Percentiles rank a stretch among this genome's conserved stretches.
Evolutionary conservation across 1,140 invertebrate species (phyloP).

Genomic region (Steinernema feltiae): DNA sequence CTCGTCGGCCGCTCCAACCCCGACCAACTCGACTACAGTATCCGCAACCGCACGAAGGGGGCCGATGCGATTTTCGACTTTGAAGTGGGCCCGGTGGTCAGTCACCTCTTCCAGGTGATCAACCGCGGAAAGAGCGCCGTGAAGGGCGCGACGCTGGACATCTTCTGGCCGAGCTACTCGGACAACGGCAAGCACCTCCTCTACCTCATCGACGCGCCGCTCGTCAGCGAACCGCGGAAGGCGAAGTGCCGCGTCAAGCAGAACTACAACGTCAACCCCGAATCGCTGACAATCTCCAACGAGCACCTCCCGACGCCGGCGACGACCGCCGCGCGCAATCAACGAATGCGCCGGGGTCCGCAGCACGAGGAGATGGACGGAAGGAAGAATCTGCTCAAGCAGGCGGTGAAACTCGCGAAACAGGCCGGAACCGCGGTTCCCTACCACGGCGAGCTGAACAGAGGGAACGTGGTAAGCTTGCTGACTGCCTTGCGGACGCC

Average conservation of each 20-base stretch:
- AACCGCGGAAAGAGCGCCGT: conserved; percentile 53
- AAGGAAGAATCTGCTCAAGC: conserved; percentile 27
- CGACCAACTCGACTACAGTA: conserved; percentile 51
- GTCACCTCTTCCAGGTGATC: conserved; percentile 50
- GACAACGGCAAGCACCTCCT: conserved; percentile 52
- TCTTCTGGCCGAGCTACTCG: conserved; percentile 55
- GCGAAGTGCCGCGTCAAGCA: conserved; percentile 52
- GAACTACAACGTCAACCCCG: conserved; percentile 51
- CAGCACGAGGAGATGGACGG: conserved; percentile 25
- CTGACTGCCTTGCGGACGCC: too few species aligned
- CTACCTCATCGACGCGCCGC: conserved; percentile 55
- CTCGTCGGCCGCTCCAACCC: conserved; percentile 48
- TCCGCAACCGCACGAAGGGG: conserved; percentile 46
- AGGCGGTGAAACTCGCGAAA: conserved; percentile 50
- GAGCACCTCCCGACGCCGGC: conserved; percentile 47
- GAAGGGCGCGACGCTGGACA: conserved; percentile 50
- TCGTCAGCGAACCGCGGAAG: conserved; percentile 48
- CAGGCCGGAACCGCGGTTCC: conserved; percentile 45
- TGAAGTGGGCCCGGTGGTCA: conserved; percentile 55
- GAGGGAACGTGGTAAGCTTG: conserved; percentile 42
- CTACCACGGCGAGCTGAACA: conserved; percentile 44
- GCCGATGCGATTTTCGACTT: conserved; percentile 49
- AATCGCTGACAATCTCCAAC: conserved; percentile 51
- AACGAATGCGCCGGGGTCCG: conserved; percentile 17
- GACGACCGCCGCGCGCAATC: neutral